Conservation (phyloP, 23 tunicate species). For the Halocynthia roretzi region DNA sequence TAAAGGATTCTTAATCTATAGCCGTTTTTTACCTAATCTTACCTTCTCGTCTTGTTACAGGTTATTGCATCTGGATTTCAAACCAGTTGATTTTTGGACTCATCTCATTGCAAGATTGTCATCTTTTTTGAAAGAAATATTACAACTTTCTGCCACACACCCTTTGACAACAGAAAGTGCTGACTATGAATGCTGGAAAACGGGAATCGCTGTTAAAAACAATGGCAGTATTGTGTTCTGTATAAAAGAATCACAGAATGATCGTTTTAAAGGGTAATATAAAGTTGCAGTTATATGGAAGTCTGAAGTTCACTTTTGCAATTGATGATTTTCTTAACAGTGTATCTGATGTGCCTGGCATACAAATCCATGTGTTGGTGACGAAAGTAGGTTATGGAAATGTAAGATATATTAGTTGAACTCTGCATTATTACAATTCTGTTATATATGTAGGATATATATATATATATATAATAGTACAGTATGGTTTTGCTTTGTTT, state of each 20-base stretch:
- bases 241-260: neutral
- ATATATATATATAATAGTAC: too few species aligned
- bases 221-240: constrained; percentile 12
- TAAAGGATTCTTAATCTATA: too few species aligned
- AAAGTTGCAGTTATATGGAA: too few species aligned
- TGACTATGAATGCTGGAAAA: constrained; percentile 2
- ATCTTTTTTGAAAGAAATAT: constrained; percentile 11
- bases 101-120: constrained; percentile 40
- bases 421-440: too few species aligned
- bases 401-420: constrained; percentile 7
- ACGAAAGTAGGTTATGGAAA: constrained; percentile 1
- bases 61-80: constrained; percentile 44
- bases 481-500: neutral
- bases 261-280: too few species aligned
- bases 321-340: too few species aligned
- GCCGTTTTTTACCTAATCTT: too few species aligned
- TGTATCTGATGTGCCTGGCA: too few species aligned
- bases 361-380: too few species aligned
- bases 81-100: constrained; percentile 73
- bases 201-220: constrained; percentile 41
- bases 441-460: too few species aligned
- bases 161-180: neutral
- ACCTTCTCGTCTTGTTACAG: constrained; percentile 10
- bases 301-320: too few species aligned
- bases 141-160: neutral